Conservation (phyloP, 2,113 vertebrate species). For the Gambusia holbrooki region DNA sequence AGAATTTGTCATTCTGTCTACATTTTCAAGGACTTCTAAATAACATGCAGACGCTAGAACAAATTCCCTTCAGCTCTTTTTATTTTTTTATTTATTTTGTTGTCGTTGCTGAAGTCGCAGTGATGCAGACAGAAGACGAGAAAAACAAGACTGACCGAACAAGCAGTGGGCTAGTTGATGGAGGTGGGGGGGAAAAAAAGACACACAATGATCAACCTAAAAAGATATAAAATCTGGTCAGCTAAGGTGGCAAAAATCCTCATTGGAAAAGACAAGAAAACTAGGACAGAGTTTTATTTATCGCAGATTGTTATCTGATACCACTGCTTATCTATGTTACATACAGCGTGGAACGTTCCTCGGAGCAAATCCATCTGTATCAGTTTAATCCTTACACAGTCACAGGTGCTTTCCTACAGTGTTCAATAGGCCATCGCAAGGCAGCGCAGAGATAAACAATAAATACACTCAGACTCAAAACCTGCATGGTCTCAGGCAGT, state of each 20-base stretch:
- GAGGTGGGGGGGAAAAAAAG: background rate
- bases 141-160: background rate
- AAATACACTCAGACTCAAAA: background rate
- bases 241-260: background rate
- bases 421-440: background rate
- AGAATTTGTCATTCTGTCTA: slow-evolving; percentile 49
- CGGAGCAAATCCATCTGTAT: background rate
- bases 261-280: background rate
- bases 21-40: slow-evolving; percentile 23
- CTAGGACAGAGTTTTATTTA: background rate
- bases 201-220: background rate
- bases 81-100: background rate
- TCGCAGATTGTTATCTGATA: background rate
- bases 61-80: slow-evolving; percentile 14
- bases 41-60: slow-evolving; percentile 33
- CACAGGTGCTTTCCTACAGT: background rate
- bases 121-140: background rate
- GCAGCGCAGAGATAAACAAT: background rate
- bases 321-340: background rate
- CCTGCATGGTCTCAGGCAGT: background rate
- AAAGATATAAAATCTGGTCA: background rate
- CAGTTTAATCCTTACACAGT: background rate
- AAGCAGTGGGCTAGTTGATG: too few relatives aligned
- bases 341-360: background rate
- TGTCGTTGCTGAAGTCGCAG: slow-evolving; percentile 3